Base-by-base conservation (phyloP, 2,888 invertebrate species). In the Shargacucullia verbasci region DNA sequence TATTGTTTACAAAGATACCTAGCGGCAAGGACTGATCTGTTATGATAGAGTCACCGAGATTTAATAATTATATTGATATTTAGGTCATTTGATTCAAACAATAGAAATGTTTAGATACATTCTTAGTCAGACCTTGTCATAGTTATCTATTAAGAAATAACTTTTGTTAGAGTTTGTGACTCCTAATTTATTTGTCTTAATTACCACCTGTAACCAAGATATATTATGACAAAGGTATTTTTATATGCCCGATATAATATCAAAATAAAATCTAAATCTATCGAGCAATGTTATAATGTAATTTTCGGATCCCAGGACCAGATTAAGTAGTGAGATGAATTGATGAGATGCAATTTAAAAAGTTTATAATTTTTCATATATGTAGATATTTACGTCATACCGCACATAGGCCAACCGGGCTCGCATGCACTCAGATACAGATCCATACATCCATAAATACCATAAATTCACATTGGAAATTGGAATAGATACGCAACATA, bases 401-500 rank as follows among this genome's bases (percentile, higher is more conserved):
- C 20, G 2, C 20, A 20, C 2, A 20, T 20, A 20, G 20, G 4
- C 20, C 20, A 4, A 20, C 20, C 20, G 4, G 20, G 20, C 20
- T 20, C 2, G 20, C n/a, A n/a, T 20, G 20, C 20, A 20, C 4
- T 2, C 20, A 20, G 20, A 20, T 4, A 20, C 4, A 20, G 20
- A 20, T 20, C 20, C 20, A 20, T 34, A 34, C 4, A 34, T 11
- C 15, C 29, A 47, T 58, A 39, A 20, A 41, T 20, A 11, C 11
- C 37, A 60, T 27, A 47, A 59, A 46, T 67, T 49, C 53, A 56
- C 27, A 48, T 33, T 34, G 20, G 25, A 59, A 59, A 68, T 54
- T 52, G 37, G 34, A 59, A 59, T 59, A 41, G 50, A 57, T 62
- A 54, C 40, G 40, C 20, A 46, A 44, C 55, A 76, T 77, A 77